Base-by-base conservation (phyloP, 2,888 invertebrate genomes). In the Polietes domitor region DNA sequence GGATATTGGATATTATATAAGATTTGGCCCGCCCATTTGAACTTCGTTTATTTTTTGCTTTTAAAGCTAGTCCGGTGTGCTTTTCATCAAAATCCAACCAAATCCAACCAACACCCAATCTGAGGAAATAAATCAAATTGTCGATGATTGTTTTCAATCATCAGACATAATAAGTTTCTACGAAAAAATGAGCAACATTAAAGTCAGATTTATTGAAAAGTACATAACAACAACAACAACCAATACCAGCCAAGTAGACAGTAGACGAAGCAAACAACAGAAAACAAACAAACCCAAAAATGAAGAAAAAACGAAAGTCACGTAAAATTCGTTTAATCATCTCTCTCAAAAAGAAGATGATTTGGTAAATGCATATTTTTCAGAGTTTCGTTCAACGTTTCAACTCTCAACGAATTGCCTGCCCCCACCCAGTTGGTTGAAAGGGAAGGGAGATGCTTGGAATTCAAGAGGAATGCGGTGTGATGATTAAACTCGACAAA, bases 261-360 rank as follows among this genome's bases (percentile, higher is more conserved):
- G 32, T 28, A 37, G 28, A 65, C n/a, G 2, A 32, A 63, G n/a
- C 19, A 32, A n/a, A 63, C 26, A 63, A 32, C n/a, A n/a, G 32
- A 32, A 10, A 63, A 32, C 2, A 61, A 28, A 28, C 19, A 61
- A 61, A 61, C 61, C n/a, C 28, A 28, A 61, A 61, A 61, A 61
- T 24, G n/a, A 47, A 24, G 41, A 37, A 50, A 65, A 75, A n/a
- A 12, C 12, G 1, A 58, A 77, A 77, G 76, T 77, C 76, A 70
- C 68, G 68, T 68, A 68, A 55, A 71, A 21, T 55, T 3, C 24
- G 7, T 41, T 70, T 70, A 55, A 68, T 77, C 68, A 77, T 43
- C 17, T 53, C 17, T 53, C 12, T 47, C 1, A 28, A 32, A 24
- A 43, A 41, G 73, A 50, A 63, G 50, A 53, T 28, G 24, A 24